Evolutionary conservation across 2,888 invertebrate species (phyloP), one percentile per base, ranked within the genome.

Genomic region (Germaria angustata): DNA sequence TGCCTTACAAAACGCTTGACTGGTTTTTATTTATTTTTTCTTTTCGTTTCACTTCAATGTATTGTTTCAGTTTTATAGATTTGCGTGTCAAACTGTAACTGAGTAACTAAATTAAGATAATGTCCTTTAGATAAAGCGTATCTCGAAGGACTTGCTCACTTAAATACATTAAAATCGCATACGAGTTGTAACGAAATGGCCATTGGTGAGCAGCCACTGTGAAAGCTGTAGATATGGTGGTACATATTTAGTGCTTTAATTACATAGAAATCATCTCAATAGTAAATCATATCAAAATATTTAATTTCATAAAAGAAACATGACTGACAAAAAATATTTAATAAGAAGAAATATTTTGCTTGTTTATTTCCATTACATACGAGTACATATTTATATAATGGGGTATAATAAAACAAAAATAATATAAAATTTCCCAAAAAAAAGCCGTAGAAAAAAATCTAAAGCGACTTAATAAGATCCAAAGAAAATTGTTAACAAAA

Each of bases 71-170:
- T 51, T 39, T 17, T 32, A 63, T 46, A 73, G 66, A 77, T 68
- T 81, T 81, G 81, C 81, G 72, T 81, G 81, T 63, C 81, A 81
- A 81, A 77, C 20, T 53, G 59, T 77, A 55, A 73, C 77, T 73
- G 72, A 73, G 63, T 63, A 41, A 68, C 72, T 55, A 73, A 81
- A 81, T 77, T 77, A 81, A 77, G 81, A 81, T 77, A 81, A 72
- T 77, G 66, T 68, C 55, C 39, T 36, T 9, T 46, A 55, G 77
- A 73, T 81, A 77, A 81, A 55, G 32, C 61, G 9, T 22, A 44
- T 61, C 39, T 61, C 55, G 53, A 53, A 46, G 72, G 63, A 61
- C 68, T 6, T 46, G 44, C 44, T 65, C 39, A 34, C 61, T 61
- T n/a, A 28, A 24, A 61, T 34, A 39, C 36, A 34, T 2, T 24